A percentile compares a stretch with the other conserved stretches of the same genome.
These are phyloP conservation scores for Melitaea cinxia DNA, from an alignment of 1,140 invertebrate species.

Conservation along the genomic window DNA sequence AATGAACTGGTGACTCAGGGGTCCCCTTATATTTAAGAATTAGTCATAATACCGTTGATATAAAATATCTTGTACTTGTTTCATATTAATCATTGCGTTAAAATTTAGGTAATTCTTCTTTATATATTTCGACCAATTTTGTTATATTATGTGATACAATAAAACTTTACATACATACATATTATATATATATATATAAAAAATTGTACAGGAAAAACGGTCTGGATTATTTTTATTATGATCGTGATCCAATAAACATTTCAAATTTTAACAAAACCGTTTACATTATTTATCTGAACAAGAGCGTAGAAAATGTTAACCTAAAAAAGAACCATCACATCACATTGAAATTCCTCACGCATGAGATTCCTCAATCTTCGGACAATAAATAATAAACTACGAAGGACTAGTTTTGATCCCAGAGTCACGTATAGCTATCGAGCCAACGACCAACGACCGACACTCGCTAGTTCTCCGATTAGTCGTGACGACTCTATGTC, in stretches of 20 bases:
- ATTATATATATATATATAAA: too few relatives aligned
- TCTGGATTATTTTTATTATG: too few relatives aligned
- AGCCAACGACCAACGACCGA: conserved; percentile 39
- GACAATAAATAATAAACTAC: conserved; percentile 41
- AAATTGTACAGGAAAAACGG: too few relatives aligned
- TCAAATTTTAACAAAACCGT: background rate
- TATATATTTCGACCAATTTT: too few relatives aligned
- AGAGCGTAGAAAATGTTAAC: background rate
- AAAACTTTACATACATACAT: too few relatives aligned
- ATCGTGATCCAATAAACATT: too few relatives aligned
- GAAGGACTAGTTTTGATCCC: conserved; percentile 55
- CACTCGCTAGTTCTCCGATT: conserved; percentile 61
- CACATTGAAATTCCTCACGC: conserved; percentile 21
- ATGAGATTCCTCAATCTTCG: conserved; percentile 24
- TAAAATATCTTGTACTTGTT: too few relatives aligned
- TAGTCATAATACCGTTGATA: conserved; percentile 26
- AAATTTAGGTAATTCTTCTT: too few relatives aligned
- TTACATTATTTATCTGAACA: background rate
- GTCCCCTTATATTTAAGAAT: conserved; percentile 17
- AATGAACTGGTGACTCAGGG: conserved; percentile 29
- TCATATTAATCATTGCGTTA: too few relatives aligned
- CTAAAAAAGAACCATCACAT: conserved; percentile 10
- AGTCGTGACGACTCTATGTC: conserved; percentile 52
- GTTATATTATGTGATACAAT: too few relatives aligned
- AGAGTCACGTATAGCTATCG: conserved; percentile 35